Conservation (phyloP, 2,888 invertebrate species). For the Mythimna impura region DNA sequence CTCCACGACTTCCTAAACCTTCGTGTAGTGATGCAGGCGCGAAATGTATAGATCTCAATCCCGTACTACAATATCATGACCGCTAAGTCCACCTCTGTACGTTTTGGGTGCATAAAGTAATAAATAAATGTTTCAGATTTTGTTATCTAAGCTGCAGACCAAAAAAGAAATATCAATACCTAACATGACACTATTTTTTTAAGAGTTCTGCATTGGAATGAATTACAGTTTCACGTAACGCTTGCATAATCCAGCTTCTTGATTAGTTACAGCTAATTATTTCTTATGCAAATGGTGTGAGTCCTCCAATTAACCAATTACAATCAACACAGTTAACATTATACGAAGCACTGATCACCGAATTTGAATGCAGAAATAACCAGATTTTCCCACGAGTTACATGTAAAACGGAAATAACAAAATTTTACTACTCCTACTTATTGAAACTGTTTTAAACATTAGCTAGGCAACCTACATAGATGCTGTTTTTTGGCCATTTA, state of each 20-base stretch:
- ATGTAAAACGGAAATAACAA: conserved; percentile 33
- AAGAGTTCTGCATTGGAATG: neutral
- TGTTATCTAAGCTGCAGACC: no score
- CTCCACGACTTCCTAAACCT: no score
- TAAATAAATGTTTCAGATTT: no score
- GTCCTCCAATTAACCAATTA: conserved; percentile 10
- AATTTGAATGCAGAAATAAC: neutral
- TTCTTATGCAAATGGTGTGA: conserved; percentile 1
- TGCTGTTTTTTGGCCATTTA: conserved; percentile 32
- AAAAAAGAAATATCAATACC: no score
- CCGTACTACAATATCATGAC: no score
- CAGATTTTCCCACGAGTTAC: conserved; percentile 18
- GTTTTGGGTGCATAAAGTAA: no score
- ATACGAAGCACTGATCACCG: conserved; percentile 1
- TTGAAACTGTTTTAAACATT: conserved; percentile 41
- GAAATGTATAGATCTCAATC: no score
- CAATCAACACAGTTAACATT: conserved; percentile 1
- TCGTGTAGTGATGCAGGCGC: no score
- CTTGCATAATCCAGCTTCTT: neutral
- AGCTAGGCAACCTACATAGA: conserved; percentile 35
- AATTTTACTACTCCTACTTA: conserved; percentile 1
- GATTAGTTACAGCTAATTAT: neutral
- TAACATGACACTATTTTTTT: neutral
- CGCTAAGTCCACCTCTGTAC: no score
- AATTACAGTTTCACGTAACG: neutral